phyloP scores from a whole-genome alignment of 2,888 invertebrate genomes.

The Lithophane socia region DNA sequence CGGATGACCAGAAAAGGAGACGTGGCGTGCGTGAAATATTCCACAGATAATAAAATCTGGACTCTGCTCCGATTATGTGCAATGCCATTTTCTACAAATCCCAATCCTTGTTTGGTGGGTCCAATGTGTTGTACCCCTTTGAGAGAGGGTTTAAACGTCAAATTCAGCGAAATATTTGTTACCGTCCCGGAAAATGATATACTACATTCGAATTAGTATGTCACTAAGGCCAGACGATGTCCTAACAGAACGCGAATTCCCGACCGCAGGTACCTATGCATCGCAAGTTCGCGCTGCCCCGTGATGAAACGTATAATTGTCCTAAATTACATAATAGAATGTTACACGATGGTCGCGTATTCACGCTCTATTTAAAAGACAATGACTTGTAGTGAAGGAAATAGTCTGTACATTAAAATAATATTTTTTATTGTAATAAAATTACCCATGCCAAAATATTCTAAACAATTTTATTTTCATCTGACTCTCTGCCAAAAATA shows the following conservation, averaged over 20 bases:
- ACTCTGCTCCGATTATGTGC: constrained; percentile 76
- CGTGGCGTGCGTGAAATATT: constrained; percentile 82
- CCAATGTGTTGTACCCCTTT: constrained; percentile 82
- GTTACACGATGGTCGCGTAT: neutral
- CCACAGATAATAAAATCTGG: constrained; percentile 78
- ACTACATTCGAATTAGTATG: constrained; percentile 77
- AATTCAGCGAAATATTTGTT: constrained; percentile 75
- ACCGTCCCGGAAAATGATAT: constrained; percentile 76
- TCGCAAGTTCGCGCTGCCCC: neutral
- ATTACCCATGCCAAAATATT: neutral
- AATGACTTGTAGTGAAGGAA: neutral
- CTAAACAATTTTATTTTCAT: neutral
- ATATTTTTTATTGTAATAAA: neutral
- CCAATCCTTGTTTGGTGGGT: constrained; percentile 74
- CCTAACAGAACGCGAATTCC: neutral
- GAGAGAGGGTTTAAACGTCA: constrained; percentile 75
- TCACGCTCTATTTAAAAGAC: neutral
- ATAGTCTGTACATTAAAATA: neutral
- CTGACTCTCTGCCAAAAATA: neutral
- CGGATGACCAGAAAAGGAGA: constrained; percentile 76
- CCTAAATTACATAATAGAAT: neutral
- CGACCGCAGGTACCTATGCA: neutral
- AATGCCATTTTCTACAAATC: constrained; percentile 67
- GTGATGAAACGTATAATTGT: neutral
- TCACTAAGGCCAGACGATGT: neutral